Evolutionary conservation across 2,888 invertebrate species (phyloP).

Genomic region (Dichetophora obliterata): DNA sequence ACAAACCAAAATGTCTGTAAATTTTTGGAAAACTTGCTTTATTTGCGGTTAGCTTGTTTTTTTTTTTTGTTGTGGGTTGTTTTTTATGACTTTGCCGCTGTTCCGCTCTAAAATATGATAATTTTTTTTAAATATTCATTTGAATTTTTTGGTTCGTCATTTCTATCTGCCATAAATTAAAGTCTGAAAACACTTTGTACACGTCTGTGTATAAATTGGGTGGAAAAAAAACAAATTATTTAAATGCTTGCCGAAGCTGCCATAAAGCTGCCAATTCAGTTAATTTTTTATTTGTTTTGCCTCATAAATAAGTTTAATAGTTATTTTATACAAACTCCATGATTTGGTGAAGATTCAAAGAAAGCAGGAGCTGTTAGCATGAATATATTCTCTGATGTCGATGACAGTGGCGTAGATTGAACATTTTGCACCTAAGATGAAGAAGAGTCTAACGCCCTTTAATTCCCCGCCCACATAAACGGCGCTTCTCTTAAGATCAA

Average conservation of each 20-base stretch:
- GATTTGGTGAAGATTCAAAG: conserved; percentile 1
- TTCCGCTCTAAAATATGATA: conserved; percentile 7
- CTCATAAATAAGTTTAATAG: conserved; percentile 22
- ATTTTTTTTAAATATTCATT: conserved; percentile 17
- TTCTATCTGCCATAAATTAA: conserved; percentile 25
- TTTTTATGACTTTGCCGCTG: background rate
- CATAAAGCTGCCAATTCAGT: conserved; percentile 32
- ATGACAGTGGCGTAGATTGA: too few species aligned
- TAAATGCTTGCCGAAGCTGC: conserved; percentile 5
- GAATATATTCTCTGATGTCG: too few species aligned
- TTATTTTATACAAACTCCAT: conserved; percentile 10
- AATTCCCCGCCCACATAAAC: too few species aligned
- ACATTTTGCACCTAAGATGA: too few species aligned
- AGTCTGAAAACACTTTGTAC: background rate
- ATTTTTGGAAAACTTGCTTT: background rate
- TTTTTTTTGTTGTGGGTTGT: conserved; percentile 14
- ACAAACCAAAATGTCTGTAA: background rate
- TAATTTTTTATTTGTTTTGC: conserved; percentile 1
- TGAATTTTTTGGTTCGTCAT: conserved; percentile 19
- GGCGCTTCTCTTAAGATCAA: too few species aligned
- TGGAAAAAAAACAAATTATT: background rate
- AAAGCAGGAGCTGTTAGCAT: background rate
- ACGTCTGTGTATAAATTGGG: background rate
- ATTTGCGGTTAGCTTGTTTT: background rate
- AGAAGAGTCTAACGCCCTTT: too few species aligned